Evolutionary conservation across 2,797 vertebrate genomes (phyloP), one percentile per base, ranked within the genome.

Genomic region (Spinibarbus caldwelli): DNA sequence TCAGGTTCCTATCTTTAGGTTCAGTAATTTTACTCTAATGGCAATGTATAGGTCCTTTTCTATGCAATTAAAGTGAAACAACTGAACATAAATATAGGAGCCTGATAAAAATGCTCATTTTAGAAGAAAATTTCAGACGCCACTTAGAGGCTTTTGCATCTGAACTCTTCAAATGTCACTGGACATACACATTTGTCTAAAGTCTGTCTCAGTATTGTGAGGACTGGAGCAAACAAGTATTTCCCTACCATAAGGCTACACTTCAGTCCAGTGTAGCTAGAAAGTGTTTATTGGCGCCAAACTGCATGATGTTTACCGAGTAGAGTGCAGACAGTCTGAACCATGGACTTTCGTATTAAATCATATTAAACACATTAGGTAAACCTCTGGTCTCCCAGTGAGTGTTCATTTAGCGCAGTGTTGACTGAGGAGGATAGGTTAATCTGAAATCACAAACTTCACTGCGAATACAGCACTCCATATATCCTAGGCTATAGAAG

Each of bases 391-490:
- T 77, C 21, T 72, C 21, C 49, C 7, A 38, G 26, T 41, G n/a
- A 73, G 84, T 23, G 38, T 68, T 31, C 38, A 41, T 76, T 81
- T 41, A 75, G 57, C 8, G 5, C 85, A 26, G 38, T 78, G 73
- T 78, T 78, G 73, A 82, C 85, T 70, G 38, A 82, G 45, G 34
- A 81, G 34, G 36, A 68, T 3, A 43, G 47, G 67, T 67, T 86
- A 70, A 70, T 59, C 68, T 78, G 68, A 79, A 85, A 71, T 57
- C 70, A 43, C 29, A 82, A 67, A 78, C 47, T 52, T 82, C 71
- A 66, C 41, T 21, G 45, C 29, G 21, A 78, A 31, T 78, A 45
- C 70, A 49, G 36, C 15, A 1, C 54, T 43, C 52, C 41, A 57
- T 47, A 82, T 71, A 49, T 57, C 23, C 21, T 49, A 21, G 78